Evolutionary conservation across 1,140 invertebrate species (phyloP), one percentile per base, ranked within the genome.

Genomic region (Linepithema humile): DNA sequence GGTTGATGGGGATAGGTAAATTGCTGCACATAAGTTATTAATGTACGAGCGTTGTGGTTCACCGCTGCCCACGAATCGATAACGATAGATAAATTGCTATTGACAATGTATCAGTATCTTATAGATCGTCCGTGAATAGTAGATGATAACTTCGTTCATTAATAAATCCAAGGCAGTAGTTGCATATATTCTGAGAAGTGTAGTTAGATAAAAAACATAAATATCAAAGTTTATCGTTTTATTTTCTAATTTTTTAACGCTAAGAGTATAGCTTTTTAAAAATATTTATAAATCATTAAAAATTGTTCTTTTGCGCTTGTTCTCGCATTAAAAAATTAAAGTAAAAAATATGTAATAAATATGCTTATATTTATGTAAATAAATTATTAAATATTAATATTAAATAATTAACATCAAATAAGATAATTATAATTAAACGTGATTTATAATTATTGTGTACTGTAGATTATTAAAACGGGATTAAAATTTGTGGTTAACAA

Each of bases 11-110:
- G n/a, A 64, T 77, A 48, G 29, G 26, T 62, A 77, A 65, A 77
- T 77, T 65, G 20, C 20, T 15, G 17, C n/a, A 32, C 43, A 48
- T 77, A 50, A 65, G 9, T 65, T 77, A 77, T 77, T 65, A 50
- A 77, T 43, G 43, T 77, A 77, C 29, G 9, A 64, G 72, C 50
- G 20, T 35, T 12, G 26, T n/a, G 50, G 32, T 50, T 50, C n/a
- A 32, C 43, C 20, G 48, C 57, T 35, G 73, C 2, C 29, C 48
- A 15, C 15, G 20, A 77, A 77, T 77, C 74, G 45, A 65, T 50
- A 26, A 3, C 72, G 55, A 35, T 73, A 9, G 20, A 77, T 77
- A 65, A 77, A 77, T 65, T 65, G 74, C 43, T 65, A 77, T 77
- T 65, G 74, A 65, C 74, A 77, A 53, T 65, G 32, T 50, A 77